These are phyloP conservation scores for Piaya cayana DNA, from an alignment of 2,113 vertebrate genomes.

Conservation along the genomic window DNA sequence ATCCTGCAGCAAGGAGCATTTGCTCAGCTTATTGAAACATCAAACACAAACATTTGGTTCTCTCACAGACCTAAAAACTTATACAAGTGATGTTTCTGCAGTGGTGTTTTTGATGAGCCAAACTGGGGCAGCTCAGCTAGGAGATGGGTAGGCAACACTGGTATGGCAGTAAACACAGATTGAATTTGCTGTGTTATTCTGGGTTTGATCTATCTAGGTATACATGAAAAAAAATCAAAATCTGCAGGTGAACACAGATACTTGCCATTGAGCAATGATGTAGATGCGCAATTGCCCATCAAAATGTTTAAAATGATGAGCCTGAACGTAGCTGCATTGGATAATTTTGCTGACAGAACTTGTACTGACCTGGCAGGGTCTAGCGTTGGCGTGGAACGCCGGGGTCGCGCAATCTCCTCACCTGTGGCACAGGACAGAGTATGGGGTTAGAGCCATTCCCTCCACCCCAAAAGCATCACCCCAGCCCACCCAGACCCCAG, in stretches of 20 bases:
- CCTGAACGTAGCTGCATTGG: rapidly evolving
- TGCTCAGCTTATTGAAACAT: not conserved
- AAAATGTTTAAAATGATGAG: rapidly evolving
- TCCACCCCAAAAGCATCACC: not conserved
- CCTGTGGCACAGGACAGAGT: conserved; percentile 68
- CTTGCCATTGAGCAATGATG: rapidly evolving
- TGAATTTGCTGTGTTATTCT: too few relatives aligned
- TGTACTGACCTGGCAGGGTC: conserved; percentile 84
- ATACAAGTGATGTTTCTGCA: not conserved
- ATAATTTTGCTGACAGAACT: rapidly evolving
- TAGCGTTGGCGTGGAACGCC: conserved; percentile 87
- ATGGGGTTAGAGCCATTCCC: rapidly evolving
- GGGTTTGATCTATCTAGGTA: not conserved
- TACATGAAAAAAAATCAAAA: rapidly evolving
- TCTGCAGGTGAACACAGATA: not conserved
- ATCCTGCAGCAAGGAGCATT: rapidly evolving
- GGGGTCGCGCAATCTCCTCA: conserved; percentile 92
- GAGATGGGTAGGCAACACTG: too few relatives aligned
- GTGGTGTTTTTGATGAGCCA: too few relatives aligned
- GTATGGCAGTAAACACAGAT: not conserved
- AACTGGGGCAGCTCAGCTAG: not conserved
- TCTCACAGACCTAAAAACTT: not conserved
- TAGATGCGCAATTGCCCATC: rapidly evolving
- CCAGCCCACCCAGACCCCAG: not conserved
- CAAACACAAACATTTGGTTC: rapidly evolving